Conservation (phyloP, 2,113 vertebrate genomes). For the Drymodes brunneopygia region DNA sequence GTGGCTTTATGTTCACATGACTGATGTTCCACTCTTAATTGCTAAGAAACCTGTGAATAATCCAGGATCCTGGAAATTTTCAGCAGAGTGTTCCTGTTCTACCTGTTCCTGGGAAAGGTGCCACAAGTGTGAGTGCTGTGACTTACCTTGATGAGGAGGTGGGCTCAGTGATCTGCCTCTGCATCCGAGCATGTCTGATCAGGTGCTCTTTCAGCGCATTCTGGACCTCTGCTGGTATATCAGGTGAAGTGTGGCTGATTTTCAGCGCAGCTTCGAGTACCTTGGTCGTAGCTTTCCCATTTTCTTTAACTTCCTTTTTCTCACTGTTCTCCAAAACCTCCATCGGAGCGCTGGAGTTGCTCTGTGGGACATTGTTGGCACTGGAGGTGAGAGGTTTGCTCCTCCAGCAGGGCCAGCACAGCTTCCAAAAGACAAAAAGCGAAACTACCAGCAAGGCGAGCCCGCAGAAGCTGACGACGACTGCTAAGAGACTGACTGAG, state of each 20-base stretch:
- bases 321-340: conserved; percentile 80
- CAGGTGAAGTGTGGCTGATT: conserved; percentile 98
- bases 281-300: conserved; percentile 78
- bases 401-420: conserved; percentile 97
- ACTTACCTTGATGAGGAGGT: conserved; percentile 92
- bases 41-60: neutral
- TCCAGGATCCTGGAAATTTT: neutral
- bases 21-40: neutral
- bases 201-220: conserved; percentile 87
- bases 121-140: neutral
- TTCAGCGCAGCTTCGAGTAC: conserved; percentile 92
- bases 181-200: conserved; percentile 88
- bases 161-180: conserved; percentile 95
- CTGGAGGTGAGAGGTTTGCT: conserved; percentile 84
- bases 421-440: conserved; percentile 98
- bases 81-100: neutral
- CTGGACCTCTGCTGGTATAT: conserved; percentile 95
- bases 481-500: conserved; percentile 96
- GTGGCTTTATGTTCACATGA: neutral
- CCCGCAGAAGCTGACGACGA: conserved; percentile 96
- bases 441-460: conserved; percentile 94
- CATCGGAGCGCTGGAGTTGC: conserved; percentile 59
- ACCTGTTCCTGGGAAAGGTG: neutral
- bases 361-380: conserved; percentile 69
- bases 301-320: conserved; percentile 83